Evolutionary conservation across 2,113 vertebrate species (phyloP).

Genomic region (Prinia subflava): DNA sequence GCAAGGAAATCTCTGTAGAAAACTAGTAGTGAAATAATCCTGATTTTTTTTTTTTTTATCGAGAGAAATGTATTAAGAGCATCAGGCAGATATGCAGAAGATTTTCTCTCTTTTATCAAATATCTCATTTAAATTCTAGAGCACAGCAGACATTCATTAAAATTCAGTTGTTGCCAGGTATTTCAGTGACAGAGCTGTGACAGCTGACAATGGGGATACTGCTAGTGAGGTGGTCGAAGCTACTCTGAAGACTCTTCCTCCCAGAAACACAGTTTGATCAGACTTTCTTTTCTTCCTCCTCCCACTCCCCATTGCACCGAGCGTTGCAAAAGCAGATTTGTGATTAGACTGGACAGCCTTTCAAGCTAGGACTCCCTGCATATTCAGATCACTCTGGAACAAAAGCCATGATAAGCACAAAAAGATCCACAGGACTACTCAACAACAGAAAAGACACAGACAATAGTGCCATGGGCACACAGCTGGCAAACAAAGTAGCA

Average conservation of each 20-base stretch:
- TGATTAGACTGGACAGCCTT: slow-evolving; percentile 18
- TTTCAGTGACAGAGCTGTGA: slow-evolving; percentile 17
- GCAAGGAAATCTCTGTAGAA: not conserved
- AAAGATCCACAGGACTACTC: not conserved
- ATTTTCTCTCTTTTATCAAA: slow-evolving; percentile 2
- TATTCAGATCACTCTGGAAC: not conserved
- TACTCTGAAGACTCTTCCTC: not conserved
- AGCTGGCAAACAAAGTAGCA: not conserved
- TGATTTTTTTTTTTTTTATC: not conserved
- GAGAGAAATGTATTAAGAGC: not conserved
- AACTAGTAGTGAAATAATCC: not conserved
- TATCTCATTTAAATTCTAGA: slow-evolving; percentile 48
- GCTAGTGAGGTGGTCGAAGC: not conserved
- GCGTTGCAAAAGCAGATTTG: not conserved
- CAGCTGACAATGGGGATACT: not conserved
- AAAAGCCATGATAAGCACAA: not conserved
- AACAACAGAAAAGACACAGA: not conserved
- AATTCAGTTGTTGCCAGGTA: slow-evolving; percentile 27
- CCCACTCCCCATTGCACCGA: not conserved
- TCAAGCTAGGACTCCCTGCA: not conserved
- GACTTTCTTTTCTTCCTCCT: not conserved
- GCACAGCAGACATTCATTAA: slow-evolving; percentile 26
- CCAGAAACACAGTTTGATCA: not conserved
- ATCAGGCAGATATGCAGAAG: not conserved
- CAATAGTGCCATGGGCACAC: not conserved